A percentile compares a stretch with the other conserved stretches of the same genome.
Conservation (phyloP, 2,888 invertebrate genomes). For the Suillia variegata region DNA sequence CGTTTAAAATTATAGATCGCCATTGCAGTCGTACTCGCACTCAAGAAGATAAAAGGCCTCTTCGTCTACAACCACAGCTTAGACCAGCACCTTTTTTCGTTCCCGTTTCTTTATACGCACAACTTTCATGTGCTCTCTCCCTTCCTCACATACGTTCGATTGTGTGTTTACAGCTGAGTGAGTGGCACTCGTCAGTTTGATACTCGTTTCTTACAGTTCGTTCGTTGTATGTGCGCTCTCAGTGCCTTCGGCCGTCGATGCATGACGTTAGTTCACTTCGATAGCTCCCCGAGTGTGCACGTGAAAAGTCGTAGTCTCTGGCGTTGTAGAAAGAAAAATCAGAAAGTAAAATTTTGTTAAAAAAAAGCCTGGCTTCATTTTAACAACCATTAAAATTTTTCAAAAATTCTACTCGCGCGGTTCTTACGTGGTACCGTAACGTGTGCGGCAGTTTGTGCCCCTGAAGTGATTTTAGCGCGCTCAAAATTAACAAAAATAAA, state of each 20-base stretch:
- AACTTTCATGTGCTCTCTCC: background rate
- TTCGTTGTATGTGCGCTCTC: conserved; percentile 46
- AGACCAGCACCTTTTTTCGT: too few relatives aligned
- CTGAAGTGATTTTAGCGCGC: too few relatives aligned
- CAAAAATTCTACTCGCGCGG: background rate
- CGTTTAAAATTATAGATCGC: background rate
- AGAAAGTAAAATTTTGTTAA: conserved; percentile 12
- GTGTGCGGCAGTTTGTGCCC: background rate
- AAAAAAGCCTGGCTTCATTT: conserved; percentile 2
- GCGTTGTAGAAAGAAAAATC: background rate
- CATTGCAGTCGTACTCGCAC: background rate
- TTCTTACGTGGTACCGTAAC: background rate
- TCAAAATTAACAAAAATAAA: too few relatives aligned
- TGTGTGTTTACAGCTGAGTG: background rate
- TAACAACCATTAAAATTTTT: background rate
- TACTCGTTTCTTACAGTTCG: conserved; percentile 32
- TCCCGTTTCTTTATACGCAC: too few relatives aligned
- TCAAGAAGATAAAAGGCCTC: background rate
- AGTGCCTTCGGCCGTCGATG: conserved; percentile 53
- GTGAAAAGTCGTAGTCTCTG: conserved; percentile 41
- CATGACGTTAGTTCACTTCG: conserved; percentile 63
- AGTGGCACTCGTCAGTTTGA: too few relatives aligned
- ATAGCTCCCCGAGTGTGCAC: conserved; percentile 63
- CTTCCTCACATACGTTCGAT: background rate
- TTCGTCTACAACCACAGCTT: too few relatives aligned